These are phyloP conservation scores for Callorhinus ursinus DNA, from an alignment of 2,113 vertebrate genomes.

Conservation along the genomic window DNA sequence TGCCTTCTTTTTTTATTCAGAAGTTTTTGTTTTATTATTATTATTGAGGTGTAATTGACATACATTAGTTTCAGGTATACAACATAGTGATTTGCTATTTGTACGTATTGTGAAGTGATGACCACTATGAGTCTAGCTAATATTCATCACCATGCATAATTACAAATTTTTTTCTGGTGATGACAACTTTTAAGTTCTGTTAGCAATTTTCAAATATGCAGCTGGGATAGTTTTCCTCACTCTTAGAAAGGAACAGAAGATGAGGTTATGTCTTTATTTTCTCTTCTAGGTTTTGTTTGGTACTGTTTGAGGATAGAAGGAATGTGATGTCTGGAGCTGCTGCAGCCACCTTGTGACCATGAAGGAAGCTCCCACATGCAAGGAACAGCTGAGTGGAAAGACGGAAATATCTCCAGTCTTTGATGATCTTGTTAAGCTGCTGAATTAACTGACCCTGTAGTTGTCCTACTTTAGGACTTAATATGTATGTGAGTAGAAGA, in stretches of 20 bases:
- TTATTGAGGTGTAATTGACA: not conserved
- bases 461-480: not conserved
- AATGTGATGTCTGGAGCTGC: not conserved
- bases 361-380: not conserved
- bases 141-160: not conserved
- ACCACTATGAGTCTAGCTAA: not conserved
- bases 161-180: not conserved
- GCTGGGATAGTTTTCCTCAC: not conserved
- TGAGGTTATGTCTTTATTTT: not conserved
- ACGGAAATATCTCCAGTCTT: not conserved
- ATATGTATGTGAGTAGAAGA: not conserved
- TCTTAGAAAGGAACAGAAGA: not conserved
- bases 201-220: not conserved
- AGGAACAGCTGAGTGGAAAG: not conserved
- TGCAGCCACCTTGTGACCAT: not conserved
- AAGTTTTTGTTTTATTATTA: not conserved
- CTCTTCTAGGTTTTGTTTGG: not conserved
- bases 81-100: not conserved
- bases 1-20: not conserved
- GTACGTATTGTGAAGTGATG: not conserved
- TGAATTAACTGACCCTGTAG: not conserved
- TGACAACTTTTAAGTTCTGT: not conserved
- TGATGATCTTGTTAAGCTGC: not conserved
- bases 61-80: not conserved
- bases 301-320: not conserved